Evolutionary conservation across 2,888 invertebrate species (phyloP), one percentile per base, ranked within the genome.

Genomic region (Epistrophe grossulariae): DNA sequence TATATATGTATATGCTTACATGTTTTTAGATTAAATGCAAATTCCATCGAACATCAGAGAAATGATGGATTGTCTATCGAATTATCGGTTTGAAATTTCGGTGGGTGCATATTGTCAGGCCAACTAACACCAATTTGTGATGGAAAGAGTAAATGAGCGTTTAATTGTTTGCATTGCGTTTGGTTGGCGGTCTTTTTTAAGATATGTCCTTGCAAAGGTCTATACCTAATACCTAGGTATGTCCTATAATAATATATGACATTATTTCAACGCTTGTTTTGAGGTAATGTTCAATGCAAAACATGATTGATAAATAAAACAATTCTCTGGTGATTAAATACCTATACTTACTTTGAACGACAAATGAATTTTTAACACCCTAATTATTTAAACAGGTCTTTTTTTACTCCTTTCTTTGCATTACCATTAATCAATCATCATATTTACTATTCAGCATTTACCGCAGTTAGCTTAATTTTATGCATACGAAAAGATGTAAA

Each of bases 91-190:
- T 9, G 45, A 70, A 55, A 57, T 70, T 38, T 66, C 59, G 40
- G 52, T n/a, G 40, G 40, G 52, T n/a, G 40, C 55, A 68, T 74
- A 40, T 62, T 78, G 74, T 40, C 52, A n/a, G 17, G 35, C 48
- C 19, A 19, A 68, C 19, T n/a, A 19, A 19, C 4, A 11, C 5
- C 19, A 31, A n/a, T 73, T 19, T 11, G 3, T 6, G 40, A 40
- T 52, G 71, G 85, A 72, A 60, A 31, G 82, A 64, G 70, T 74
- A 73, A 87, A 82, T 87, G 81, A 79, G 64, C 38, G 66, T 70
- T 82, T 87, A 79, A 87, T 82, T 87, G 82, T 79, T 82, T 81
- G 81, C 24, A 79, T 76, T 85, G 78, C 28, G 38, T 40, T 59
- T 57, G 43, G 64, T 70, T 40, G n/a, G 52, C 24, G 52, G 70